phyloP scores from a whole-genome alignment of 2,113 vertebrate genomes.

The Austrofundulus limnaeus region DNA sequence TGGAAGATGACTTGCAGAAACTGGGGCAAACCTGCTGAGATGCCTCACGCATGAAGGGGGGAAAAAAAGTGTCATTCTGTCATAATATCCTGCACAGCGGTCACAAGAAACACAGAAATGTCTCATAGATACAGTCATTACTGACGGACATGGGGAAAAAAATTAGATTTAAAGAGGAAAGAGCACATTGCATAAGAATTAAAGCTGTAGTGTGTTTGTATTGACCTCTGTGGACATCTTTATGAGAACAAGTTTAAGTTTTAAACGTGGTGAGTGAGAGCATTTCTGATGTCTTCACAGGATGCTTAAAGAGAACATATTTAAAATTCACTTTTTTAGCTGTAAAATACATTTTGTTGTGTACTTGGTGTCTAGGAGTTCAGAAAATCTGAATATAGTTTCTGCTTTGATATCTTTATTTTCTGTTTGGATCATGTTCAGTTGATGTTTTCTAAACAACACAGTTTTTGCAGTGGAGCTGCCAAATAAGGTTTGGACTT shows the following conservation, averaged over 20 bases:
- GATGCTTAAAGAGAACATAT: too few species aligned
- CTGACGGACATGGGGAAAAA: not conserved
- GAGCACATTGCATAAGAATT: not conserved
- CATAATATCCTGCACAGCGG: not conserved
- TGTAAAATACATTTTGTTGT: too few species aligned
- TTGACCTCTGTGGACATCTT: not conserved
- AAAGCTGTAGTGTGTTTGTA: not conserved
- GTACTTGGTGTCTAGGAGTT: too few species aligned
- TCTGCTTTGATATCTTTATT: too few species aligned
- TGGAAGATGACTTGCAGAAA: conserved; percentile 28
- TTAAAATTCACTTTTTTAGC: too few species aligned
- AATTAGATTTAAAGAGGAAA: conserved; percentile 10
- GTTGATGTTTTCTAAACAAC: too few species aligned
- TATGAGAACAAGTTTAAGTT: not conserved
- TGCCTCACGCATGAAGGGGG: not conserved
- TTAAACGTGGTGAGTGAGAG: not conserved
- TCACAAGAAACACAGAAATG: conserved; percentile 1
- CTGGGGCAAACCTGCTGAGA: conserved; percentile 39
- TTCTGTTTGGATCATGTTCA: too few species aligned
- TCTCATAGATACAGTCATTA: not conserved
- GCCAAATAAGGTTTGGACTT: too few species aligned
- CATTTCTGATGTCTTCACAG: too few species aligned
- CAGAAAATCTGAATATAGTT: too few species aligned
- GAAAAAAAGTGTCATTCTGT: conserved; percentile 12
- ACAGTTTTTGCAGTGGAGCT: too few species aligned